Percentiles rank a stretch among this genome's conserved stretches.
Evolutionary conservation across 2,888 invertebrate species (phyloP).

Genomic region (Meta bourneti): DNA sequence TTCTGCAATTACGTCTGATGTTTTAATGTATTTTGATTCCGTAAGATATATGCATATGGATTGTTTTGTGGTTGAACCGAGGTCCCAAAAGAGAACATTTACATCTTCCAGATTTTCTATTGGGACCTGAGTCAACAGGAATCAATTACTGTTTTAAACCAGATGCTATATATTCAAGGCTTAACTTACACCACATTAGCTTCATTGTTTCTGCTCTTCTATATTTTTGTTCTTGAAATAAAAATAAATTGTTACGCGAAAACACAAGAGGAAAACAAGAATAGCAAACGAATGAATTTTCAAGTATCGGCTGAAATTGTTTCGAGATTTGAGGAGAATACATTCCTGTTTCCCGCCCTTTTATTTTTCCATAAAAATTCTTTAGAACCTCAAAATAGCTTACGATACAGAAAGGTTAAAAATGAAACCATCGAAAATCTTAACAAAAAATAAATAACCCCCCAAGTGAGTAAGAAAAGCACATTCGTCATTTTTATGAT

Average conservation of each 20-base stretch:
- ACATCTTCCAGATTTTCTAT: background rate
- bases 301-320: background rate
- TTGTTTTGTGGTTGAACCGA: background rate
- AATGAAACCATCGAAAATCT: background rate
- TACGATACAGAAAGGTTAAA: background rate
- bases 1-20: background rate
- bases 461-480: background rate
- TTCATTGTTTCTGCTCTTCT: background rate
- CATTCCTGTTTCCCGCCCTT: background rate
- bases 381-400: background rate
- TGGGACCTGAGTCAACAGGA: background rate
- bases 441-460: background rate
- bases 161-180: no score
- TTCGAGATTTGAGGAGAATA: background rate
- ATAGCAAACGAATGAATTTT: slow-evolving; percentile 1
- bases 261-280: background rate
- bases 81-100: background rate
- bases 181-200: background rate
- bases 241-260: background rate
- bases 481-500: slow-evolving; percentile 34
- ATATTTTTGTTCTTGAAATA: background rate
- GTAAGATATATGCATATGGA: background rate
- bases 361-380: background rate
- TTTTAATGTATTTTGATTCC: background rate
- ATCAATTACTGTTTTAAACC: background rate